phyloP scores from a whole-genome alignment of 2,113 vertebrate genomes.

The Limnothrissa miodon region DNA sequence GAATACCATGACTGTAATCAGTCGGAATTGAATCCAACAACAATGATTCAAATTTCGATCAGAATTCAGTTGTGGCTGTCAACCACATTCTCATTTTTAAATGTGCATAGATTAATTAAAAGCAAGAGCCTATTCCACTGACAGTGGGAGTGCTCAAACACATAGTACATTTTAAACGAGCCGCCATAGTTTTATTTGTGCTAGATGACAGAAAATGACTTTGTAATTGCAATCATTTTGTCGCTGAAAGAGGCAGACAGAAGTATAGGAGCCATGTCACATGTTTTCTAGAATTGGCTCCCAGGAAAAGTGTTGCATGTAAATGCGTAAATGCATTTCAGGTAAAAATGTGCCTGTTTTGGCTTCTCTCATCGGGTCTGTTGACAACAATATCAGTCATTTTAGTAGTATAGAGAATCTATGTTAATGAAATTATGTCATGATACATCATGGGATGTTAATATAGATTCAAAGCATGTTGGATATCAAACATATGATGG shows the following conservation, averaged over 20 bases:
- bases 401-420: background rate
- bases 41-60: background rate
- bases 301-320: background rate
- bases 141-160: background rate
- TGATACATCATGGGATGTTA: background rate
- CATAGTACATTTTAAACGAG: background rate
- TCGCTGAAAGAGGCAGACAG: background rate
- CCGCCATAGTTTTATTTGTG: background rate
- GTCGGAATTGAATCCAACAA: constrained; percentile 11
- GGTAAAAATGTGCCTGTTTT: no score
- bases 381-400: background rate
- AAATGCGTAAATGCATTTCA: no score
- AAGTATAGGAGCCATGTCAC: background rate
- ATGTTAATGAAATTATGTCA: background rate
- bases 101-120: background rate
- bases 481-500: background rate
- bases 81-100: background rate
- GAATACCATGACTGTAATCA: constrained; percentile 9
- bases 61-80: background rate
- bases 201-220: background rate
- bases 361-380: background rate
- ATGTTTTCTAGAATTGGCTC: background rate
- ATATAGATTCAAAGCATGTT: background rate
- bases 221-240: background rate
- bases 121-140: background rate